Conservation (phyloP, 1,140 invertebrate species). For the Brachionus angularis region DNA sequence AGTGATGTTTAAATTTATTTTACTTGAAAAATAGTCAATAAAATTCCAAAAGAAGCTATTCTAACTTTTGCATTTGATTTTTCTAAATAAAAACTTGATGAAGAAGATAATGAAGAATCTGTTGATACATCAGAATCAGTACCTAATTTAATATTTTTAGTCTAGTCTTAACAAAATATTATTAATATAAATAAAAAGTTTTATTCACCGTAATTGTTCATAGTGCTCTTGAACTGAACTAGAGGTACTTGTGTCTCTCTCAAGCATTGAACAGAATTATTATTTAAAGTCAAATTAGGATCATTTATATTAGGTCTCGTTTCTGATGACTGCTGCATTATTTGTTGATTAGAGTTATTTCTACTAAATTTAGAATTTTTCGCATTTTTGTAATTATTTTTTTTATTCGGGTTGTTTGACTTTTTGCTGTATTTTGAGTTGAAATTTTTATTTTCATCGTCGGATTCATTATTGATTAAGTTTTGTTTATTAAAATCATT, state of each 20-base stretch:
- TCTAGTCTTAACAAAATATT: no score
- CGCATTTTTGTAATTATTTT: neutral
- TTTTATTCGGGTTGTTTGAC: neutral
- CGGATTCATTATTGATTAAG: neutral
- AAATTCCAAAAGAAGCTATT: slow-evolving; percentile 26
- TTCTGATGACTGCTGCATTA: neutral
- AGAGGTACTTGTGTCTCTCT: slow-evolving; percentile 34
- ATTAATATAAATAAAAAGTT: no score
- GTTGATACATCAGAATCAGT: slow-evolving; percentile 14
- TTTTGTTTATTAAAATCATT: no score
- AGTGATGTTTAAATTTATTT: neutral
- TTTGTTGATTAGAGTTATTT: slow-evolving; percentile 12
- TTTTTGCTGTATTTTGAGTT: neutral
- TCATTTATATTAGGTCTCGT: no score
- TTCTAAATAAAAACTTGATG: neutral
- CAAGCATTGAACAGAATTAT: slow-evolving; percentile 11
- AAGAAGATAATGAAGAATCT: slow-evolving; percentile 12
- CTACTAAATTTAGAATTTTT: slow-evolving; percentile 14
- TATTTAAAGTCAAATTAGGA: neutral
- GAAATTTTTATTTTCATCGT: neutral
- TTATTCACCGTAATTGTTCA: neutral
- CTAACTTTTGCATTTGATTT: slow-evolving; percentile 43
- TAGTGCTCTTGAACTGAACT: neutral
- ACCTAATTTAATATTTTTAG: no score
- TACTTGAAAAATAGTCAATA: slow-evolving; percentile 36